These are phyloP conservation scores for Horisme vitalbata DNA, from an alignment of 2,888 invertebrate genomes.

Conservation along the genomic window DNA sequence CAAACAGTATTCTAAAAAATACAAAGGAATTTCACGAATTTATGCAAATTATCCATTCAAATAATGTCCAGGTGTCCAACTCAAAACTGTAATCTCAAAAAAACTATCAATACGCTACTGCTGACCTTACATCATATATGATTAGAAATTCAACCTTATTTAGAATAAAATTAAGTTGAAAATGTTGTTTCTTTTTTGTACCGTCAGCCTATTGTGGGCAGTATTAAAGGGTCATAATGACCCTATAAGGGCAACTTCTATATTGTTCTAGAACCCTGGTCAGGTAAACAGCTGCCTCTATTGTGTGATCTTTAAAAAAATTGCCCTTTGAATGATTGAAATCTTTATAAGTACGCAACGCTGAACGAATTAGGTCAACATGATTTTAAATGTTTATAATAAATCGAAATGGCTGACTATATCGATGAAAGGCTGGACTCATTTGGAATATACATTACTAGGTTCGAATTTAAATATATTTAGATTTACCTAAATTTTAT, in stretches of 20 bases:
- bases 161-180: too few relatives aligned
- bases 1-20: too few relatives aligned
- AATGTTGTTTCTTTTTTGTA: not conserved
- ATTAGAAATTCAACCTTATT: conserved; percentile 1
- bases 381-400: too few relatives aligned
- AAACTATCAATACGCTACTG: conserved; percentile 41
- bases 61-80: conserved; percentile 62
- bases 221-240: conserved; percentile 40
- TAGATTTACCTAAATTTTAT: too few relatives aligned
- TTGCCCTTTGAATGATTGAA: not conserved
- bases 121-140: conserved; percentile 4
- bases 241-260: conserved; percentile 40
- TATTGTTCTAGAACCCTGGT: conserved; percentile 31
- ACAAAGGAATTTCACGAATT: too few relatives aligned
- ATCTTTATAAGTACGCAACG: too few relatives aligned
- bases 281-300: conserved; percentile 34
- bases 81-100: conserved; percentile 37
- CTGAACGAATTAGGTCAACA: too few relatives aligned
- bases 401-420: too few relatives aligned
- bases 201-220: conserved; percentile 12
- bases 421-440: too few relatives aligned
- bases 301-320: conserved; percentile 12
- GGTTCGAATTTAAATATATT: too few relatives aligned
- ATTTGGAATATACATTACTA: too few relatives aligned
- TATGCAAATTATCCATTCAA: conserved; percentile 36